phyloP scores from a whole-genome alignment of 2,797 vertebrate species.

The Pseudomugil gertrudae region DNA sequence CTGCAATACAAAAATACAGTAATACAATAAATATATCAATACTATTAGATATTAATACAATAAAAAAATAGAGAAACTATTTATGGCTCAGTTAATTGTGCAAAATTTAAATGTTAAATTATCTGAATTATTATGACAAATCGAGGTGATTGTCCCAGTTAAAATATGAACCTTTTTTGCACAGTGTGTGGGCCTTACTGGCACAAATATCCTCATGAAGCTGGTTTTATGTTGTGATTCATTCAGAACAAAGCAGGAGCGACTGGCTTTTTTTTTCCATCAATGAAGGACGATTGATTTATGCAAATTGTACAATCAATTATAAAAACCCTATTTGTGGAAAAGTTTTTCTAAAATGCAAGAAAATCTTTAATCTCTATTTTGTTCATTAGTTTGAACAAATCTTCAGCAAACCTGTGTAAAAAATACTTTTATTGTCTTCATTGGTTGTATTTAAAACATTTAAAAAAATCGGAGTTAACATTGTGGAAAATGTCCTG shows the following conservation, averaged over 20 bases:
- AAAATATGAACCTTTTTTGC: neutral
- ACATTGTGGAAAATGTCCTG: neutral
- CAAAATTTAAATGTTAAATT: too few relatives aligned
- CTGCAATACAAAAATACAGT: too few relatives aligned
- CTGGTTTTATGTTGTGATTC: neutral
- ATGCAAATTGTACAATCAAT: conserved; percentile 52
- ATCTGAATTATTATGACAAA: neutral
- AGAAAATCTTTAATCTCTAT: neutral
- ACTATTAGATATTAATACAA: too few relatives aligned
- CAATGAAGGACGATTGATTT: conserved; percentile 66
- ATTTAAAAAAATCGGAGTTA: neutral
- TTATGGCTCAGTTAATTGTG: too few relatives aligned
- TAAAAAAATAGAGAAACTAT: too few relatives aligned
- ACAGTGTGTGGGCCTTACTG: neutral
- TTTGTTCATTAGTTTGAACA: neutral
- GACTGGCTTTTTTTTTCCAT: conserved; percentile 51
- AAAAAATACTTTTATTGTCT: neutral
- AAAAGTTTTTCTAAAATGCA: neutral
- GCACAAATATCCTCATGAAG: neutral
- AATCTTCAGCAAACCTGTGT: neutral
- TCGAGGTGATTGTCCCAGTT: neutral
- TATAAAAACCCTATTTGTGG: conserved; percentile 1
- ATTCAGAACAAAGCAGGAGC: conserved; percentile 5
- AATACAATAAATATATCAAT: too few relatives aligned
- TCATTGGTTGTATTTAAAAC: neutral